A percentile compares a stretch with the other conserved stretches of the same genome.
Evolutionary conservation across 2,113 vertebrate genomes (phyloP).

Genomic region (Heterotis niloticus): DNA sequence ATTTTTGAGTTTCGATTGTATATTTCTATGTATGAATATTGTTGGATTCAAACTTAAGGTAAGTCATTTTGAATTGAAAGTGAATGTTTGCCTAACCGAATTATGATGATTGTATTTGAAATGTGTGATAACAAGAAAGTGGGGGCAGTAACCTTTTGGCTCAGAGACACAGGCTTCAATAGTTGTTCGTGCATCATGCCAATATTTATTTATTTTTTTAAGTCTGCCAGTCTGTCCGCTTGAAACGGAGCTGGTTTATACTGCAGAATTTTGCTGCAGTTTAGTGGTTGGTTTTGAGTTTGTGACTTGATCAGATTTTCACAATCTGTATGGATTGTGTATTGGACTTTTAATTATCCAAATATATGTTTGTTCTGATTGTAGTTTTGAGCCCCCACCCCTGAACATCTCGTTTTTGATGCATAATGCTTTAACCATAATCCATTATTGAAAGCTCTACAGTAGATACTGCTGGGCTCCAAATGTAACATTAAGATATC

Average conservation of each 20-base stretch:
- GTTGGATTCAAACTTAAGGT: neutral
- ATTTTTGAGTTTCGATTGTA: neutral
- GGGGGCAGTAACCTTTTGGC: neutral
- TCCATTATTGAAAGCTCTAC: too few species aligned
- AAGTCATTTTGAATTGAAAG: neutral
- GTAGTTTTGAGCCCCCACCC: neutral
- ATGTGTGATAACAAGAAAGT: slow-evolving; percentile 15
- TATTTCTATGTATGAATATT: neutral
- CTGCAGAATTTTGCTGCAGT: neutral
- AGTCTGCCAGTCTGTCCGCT: too few species aligned
- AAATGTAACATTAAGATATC: too few species aligned
- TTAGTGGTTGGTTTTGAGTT: neutral
- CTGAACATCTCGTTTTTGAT: too few species aligned
- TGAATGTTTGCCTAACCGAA: too few species aligned
- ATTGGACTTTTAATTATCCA: neutral
- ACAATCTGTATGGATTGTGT: too few species aligned
- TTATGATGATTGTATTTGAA: neutral
- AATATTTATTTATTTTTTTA: neutral
- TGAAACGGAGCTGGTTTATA: too few species aligned
- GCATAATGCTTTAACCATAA: too few species aligned
- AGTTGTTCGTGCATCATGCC: neutral
- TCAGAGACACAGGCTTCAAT: slow-evolving; percentile 2
- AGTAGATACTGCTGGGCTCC: too few species aligned
- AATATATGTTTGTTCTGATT: neutral
- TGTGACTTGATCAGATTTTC: neutral